A percentile compares a stretch with the other conserved stretches of the same genome.
phyloP scores from a whole-genome alignment of 2,113 vertebrate genomes.

The Merops nubicus region DNA sequence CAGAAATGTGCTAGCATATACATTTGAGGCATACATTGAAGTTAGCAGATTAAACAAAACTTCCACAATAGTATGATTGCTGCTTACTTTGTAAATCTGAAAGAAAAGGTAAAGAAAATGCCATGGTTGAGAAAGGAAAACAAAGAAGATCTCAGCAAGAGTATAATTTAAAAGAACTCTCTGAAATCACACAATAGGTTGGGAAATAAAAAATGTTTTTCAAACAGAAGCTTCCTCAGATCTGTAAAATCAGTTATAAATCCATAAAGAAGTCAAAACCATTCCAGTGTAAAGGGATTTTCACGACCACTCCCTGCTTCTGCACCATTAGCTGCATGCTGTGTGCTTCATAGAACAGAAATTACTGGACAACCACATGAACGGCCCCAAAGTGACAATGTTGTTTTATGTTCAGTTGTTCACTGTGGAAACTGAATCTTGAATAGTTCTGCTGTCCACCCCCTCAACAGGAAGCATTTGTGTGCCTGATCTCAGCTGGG shows the following conservation, averaged over 20 bases:
- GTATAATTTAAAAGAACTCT: background rate
- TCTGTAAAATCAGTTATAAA: background rate
- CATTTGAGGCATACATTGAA: background rate
- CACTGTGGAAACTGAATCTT: background rate
- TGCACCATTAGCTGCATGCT: background rate
- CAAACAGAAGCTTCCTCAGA: background rate
- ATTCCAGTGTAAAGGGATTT: background rate
- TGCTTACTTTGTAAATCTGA: background rate
- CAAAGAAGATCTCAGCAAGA: background rate
- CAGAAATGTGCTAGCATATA: background rate
- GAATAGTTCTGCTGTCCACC: background rate
- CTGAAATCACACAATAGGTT: background rate
- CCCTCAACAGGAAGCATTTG: rapidly evolving
- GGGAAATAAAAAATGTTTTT: background rate
- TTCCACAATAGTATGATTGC: background rate
- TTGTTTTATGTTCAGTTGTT: background rate
- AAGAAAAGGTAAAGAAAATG: background rate
- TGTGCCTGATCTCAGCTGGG: background rate
- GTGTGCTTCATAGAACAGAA: background rate
- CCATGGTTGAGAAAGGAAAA: background rate
- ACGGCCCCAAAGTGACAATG: rapidly evolving
- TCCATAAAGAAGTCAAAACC: background rate
- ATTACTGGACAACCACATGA: background rate
- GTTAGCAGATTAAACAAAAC: background rate
- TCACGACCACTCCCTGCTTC: background rate